Evolutionary conservation across 1,140 invertebrate genomes (phyloP).

Genomic region (Brevipalpus yothersi): DNA sequence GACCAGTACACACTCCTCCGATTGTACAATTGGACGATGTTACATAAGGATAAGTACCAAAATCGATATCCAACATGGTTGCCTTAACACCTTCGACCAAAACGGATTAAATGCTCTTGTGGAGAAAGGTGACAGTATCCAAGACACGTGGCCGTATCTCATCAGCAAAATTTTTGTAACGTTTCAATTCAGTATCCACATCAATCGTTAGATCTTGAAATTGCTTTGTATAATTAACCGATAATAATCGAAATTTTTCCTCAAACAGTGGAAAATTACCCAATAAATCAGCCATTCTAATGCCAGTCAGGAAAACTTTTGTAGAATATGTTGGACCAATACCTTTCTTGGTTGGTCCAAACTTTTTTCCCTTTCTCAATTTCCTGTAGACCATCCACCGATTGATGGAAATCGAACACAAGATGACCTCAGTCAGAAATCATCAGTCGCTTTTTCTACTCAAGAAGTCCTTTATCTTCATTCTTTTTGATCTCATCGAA

Average conservation of each 20-base stretch:
- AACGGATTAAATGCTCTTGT: constrained; percentile 40
- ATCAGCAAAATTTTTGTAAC: constrained; percentile 51
- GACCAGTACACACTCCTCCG: constrained; percentile 88
- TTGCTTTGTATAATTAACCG: no score
- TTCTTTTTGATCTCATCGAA: constrained; percentile 88
- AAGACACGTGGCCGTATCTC: constrained; percentile 58
- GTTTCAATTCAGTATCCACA: constrained; percentile 48
- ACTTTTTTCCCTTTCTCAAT: constrained; percentile 33
- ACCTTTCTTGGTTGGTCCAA: constrained; percentile 97
- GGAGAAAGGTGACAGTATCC: constrained; percentile 73
- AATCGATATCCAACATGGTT: constrained; percentile 90
- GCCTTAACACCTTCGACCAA: constrained; percentile 94
- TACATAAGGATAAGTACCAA: constrained; percentile 97
- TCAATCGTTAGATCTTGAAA: constrained; percentile 72
- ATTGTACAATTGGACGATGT: constrained; percentile 98
- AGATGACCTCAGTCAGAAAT: constrained; percentile 83
- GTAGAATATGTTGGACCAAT: constrained; percentile 90
- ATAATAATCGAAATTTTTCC: no score
- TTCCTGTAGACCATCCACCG: constrained; percentile 87
- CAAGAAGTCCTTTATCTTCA: constrained; percentile 59
- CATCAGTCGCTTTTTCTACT: constrained; percentile 57
- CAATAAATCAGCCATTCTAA: constrained; percentile 74
- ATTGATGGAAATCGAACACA: constrained; percentile 33
- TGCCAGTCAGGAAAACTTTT: constrained; percentile 55
- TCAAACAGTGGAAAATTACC: no score